Base-by-base conservation (phyloP, 2,113 vertebrate genomes). In the Hemichromis elongatus region DNA sequence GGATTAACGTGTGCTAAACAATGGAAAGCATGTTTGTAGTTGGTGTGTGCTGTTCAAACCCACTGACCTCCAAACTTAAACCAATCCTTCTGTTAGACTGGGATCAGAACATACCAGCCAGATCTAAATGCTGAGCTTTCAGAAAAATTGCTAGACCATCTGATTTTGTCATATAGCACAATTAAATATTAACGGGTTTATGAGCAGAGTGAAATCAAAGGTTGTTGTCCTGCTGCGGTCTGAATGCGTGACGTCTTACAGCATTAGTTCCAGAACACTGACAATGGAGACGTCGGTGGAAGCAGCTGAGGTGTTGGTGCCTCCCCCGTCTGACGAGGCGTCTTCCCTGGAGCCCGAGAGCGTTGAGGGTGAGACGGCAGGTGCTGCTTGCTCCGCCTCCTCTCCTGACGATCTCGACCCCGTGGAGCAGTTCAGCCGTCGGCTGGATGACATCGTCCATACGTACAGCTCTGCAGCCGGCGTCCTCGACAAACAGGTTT, bases 401-500 rank as follows among this genome's bases (percentile, higher is more conserved):
- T 13, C 53, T 42, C 70, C 79, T 1, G 61, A 47, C 24, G 3
- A 6, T 79, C 12, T 42, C 3, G 68, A 96, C 78, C 90, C 94
- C 84, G 96, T 97, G 0, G 96, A 98, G 83, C 97, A 97, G 90
- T 73, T 99, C 90, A 95, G 85, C 73, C 91, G 84, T 24, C 96
- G 97, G 83, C 95, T 99, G 92, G 97, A 98, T 86, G 97, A 98
- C 90, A 99, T 99, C 87, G 96, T 99, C 87, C 96, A 95, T 79
- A 96, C 92, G 1, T 96, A 99, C 0, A 96, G 97, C 9, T 96
- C 97, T 5, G 94, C 95, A 1, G 80, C 56, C 0, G 75, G 82
- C 18, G 35, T 95, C 14, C 59, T 90, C 66, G 84, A 94, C 40
- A 66, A 82, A 79, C 97, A 96, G 86, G 94, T 92, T 30, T 63